These are phyloP conservation scores for Trichechus manatus DNA, from an alignment of 2,113 vertebrate species.

Conservation along the genomic window DNA sequence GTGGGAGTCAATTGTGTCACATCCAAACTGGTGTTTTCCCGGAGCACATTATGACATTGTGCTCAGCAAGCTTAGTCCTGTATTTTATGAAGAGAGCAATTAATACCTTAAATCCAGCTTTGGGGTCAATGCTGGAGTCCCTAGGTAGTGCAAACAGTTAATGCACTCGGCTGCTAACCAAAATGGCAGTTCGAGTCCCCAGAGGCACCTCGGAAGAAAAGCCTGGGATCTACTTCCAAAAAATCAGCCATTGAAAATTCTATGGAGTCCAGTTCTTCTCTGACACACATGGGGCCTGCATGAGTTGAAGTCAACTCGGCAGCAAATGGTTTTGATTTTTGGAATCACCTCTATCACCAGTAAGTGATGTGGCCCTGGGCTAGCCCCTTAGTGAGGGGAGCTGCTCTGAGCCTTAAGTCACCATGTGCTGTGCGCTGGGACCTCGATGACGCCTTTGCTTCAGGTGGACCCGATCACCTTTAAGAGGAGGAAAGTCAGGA, in stretches of 20 bases:
- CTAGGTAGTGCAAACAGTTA: neutral
- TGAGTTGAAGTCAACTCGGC: neutral
- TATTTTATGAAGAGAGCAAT: neutral
- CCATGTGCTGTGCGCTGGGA: accelerated
- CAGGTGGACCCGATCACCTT: neutral
- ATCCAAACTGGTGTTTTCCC: neutral
- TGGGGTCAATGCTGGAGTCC: neutral
- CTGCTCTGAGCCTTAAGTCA: neutral
- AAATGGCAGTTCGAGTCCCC: neutral
- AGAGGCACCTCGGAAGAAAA: neutral
- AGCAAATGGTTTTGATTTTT: neutral
- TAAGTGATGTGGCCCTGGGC: accelerated
- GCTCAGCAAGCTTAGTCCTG: neutral
- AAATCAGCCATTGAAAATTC: too few relatives aligned
- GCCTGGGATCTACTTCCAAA: neutral
- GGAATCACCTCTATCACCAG: neutral
- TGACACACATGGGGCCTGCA: neutral
- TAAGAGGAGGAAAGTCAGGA: neutral
- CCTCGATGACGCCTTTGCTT: neutral
- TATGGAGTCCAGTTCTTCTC: too few relatives aligned
- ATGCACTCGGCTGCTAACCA: neutral
- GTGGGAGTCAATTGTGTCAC: neutral
- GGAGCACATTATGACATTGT: neutral
- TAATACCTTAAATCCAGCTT: neutral
- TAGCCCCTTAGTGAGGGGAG: neutral